Conservation (phyloP, 2,888 invertebrate genomes). For the Eulithis prunata region DNA sequence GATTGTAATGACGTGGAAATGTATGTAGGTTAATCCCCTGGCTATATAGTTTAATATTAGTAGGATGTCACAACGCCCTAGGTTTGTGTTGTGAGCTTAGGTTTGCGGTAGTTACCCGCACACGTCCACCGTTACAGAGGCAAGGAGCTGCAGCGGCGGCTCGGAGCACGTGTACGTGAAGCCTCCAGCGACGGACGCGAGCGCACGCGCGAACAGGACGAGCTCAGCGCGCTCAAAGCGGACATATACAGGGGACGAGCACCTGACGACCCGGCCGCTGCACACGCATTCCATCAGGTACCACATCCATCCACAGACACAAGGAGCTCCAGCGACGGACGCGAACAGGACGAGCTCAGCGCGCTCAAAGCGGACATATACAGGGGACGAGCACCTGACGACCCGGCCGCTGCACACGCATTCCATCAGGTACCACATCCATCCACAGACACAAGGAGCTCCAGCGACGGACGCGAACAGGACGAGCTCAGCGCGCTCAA, state of each 20-base stretch:
- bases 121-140: constrained; percentile 77
- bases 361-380: constrained; percentile 85
- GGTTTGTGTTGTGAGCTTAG: too few relatives aligned
- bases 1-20: too few relatives aligned
- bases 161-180: constrained; percentile 96
- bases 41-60: too few relatives aligned
- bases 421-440: constrained; percentile 13
- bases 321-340: neutral
- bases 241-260: constrained; percentile 85
- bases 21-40: too few relatives aligned
- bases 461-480: constrained; percentile 83
- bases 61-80: too few relatives aligned
- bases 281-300: constrained; percentile 15
- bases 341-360: constrained; percentile 94
- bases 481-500: constrained; percentile 93
- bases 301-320: too few relatives aligned
- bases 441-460: too few relatives aligned
- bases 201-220: constrained; percentile 93
- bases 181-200: constrained; percentile 96
- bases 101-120: too few relatives aligned
- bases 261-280: constrained; percentile 21
- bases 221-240: constrained; percentile 90
- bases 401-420: constrained; percentile 17
- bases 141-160: constrained; percentile 94
- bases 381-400: constrained; percentile 82